Evolutionary conservation across 2,888 invertebrate species (phyloP).

Genomic region (Pristionchus mayeri): DNA sequence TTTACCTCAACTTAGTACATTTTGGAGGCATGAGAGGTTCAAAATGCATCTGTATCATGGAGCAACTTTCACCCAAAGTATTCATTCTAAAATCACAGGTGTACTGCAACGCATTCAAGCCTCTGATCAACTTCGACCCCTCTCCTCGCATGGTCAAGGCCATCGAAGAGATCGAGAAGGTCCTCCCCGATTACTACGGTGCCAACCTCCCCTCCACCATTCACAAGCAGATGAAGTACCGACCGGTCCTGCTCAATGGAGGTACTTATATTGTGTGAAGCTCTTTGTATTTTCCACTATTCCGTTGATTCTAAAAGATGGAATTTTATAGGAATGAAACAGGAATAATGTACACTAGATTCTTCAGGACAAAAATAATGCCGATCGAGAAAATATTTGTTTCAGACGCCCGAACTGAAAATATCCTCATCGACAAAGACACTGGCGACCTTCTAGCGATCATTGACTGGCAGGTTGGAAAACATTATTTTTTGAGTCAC

Average conservation of each 20-base stretch:
- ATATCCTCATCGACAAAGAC: slow-evolving; percentile 21
- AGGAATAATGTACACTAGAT: no score
- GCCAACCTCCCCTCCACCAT: slow-evolving; percentile 26
- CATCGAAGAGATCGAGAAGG: neutral
- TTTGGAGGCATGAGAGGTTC: no score
- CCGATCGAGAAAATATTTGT: neutral
- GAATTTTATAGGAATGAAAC: no score
- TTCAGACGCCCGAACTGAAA: slow-evolving; percentile 18
- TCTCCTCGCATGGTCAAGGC: neutral
- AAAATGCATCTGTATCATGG: neutral
- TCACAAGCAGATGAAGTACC: slow-evolving; percentile 3
- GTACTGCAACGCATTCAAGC: neutral
- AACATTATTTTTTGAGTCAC: neutral
- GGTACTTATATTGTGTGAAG: no score
- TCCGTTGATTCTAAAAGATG: no score
- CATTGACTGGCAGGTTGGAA: slow-evolving; percentile 33
- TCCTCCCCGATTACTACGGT: slow-evolving; percentile 11
- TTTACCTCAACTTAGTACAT: no score
- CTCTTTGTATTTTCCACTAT: no score
- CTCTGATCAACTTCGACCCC: neutral
- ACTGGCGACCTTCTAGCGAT: neutral
- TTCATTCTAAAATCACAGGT: neutral
- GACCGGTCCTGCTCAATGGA: slow-evolving; percentile 15
- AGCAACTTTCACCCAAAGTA: neutral
- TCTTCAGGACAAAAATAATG: no score